These are phyloP conservation scores for Sorex maritimensis DNA, from an alignment of 2,797 vertebrate species.

Conservation along the genomic window DNA sequence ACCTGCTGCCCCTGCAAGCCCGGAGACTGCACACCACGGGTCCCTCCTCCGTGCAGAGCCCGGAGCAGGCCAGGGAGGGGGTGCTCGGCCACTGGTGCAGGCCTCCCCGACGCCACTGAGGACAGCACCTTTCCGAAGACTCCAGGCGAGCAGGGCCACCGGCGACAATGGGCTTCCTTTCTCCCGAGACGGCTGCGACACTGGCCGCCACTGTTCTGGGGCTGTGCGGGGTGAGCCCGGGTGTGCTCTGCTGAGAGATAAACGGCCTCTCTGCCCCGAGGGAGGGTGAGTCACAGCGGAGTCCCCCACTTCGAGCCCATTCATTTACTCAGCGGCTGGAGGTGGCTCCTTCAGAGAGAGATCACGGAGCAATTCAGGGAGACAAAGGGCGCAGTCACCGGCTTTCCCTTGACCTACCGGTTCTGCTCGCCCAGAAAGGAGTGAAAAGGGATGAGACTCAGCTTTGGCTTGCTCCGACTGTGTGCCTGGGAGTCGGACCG, in stretches of 20 bases:
- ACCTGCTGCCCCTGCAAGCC: not conserved
- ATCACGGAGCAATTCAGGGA: slow-evolving; percentile 69
- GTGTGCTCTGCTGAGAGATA: slow-evolving; percentile 78
- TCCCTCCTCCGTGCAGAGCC: not conserved
- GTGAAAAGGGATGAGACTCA: not conserved
- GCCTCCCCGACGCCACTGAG: slow-evolving; percentile 20
- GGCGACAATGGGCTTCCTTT: slow-evolving; percentile 67
- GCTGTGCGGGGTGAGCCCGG: slow-evolving; percentile 31
- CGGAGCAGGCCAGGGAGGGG: no score
- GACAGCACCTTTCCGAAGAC: slow-evolving; percentile 42
- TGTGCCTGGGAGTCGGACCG: not conserved
- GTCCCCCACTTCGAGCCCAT: slow-evolving; percentile 76
- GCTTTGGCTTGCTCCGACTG: not conserved
- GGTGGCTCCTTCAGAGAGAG: slow-evolving; percentile 68
- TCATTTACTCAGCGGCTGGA: slow-evolving; percentile 78
- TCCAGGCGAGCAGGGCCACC: not conserved
- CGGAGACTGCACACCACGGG: not conserved
- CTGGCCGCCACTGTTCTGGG: not conserved
- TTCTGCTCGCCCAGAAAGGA: slow-evolving; percentile 24
- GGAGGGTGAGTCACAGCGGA: slow-evolving; percentile 73
- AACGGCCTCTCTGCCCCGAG: slow-evolving; percentile 71
- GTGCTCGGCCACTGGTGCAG: no score
- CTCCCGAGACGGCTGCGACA: not conserved
- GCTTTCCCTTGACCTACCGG: slow-evolving; percentile 37
- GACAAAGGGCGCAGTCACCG: slow-evolving; percentile 34